A percentile compares a stretch with the other conserved stretches of the same genome.
phyloP scores from a whole-genome alignment of 92 coral and sea anemone genomes.

The Porites divaricata region DNA sequence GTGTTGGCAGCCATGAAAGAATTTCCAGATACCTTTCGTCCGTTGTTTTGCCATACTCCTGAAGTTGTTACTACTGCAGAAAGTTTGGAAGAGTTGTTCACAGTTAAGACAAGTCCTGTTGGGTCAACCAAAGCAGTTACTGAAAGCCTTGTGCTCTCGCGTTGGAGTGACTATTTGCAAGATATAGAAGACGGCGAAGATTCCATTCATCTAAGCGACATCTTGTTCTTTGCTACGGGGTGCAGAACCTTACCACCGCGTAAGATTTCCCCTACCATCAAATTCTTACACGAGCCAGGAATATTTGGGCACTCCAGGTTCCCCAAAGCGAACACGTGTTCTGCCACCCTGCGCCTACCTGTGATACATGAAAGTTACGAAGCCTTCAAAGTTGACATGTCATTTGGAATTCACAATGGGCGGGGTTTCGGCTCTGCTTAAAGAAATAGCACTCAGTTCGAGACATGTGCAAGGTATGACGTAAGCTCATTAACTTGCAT shows the following conservation, averaged over 20 bases:
- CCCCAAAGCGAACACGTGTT: slow-evolving; percentile 29
- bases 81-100: slow-evolving; percentile 19
- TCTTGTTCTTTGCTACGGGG: slow-evolving; percentile 26
- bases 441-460: background rate
- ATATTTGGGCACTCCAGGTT: background rate
- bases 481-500: too few species aligned
- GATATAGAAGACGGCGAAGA: slow-evolving; percentile 42
- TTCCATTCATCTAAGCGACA: slow-evolving; percentile 15
- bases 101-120: slow-evolving; percentile 45
- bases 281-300: slow-evolving; percentile 30
- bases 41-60: slow-evolving; percentile 47
- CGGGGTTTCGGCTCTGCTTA: background rate
- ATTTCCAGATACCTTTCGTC: slow-evolving; percentile 44
- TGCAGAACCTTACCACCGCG: slow-evolving; percentile 28
- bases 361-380: background rate
- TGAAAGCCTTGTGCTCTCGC: slow-evolving; percentile 45
- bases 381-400: background rate
- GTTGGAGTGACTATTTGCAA: slow-evolving; percentile 37
- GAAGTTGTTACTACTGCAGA: slow-evolving; percentile 38
- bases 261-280: background rate
- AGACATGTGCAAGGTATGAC: too few species aligned
- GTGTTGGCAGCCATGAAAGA: slow-evolving; percentile 62
- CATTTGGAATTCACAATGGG: background rate
- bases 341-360: background rate
- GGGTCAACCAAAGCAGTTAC: slow-evolving; percentile 61